Evolutionary conservation across 2,888 invertebrate species (phyloP), one percentile per base, ranked within the genome.

Genomic region (Girardia tigrina): DNA sequence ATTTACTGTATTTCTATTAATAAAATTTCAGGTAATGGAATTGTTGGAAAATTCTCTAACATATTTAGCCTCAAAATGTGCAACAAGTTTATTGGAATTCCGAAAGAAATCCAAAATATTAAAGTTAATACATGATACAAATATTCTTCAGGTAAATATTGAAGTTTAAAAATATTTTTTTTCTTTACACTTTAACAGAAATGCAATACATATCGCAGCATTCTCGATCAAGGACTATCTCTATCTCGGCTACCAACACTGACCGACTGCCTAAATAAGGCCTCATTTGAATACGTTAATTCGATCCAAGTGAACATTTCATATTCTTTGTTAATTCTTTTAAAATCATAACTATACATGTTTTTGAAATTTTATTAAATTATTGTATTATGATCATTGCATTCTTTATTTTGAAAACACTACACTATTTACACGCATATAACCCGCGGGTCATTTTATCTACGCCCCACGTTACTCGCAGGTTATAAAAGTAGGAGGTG

Each of bases 41-140:
- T n/a, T 56, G n/a, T 8, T 56, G n/a, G 56, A 56, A 56, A 56
- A 56, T 16, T n/a, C 56, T 56, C n/a, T 56, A 23, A 56, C 56
- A 56, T 56, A 56, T 56, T 56, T 56, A 23, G 56, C 56, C n/a
- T 56, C 56, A 56, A 56, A n/a, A n/a, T 56, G 56, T n/a, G 56
- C 56, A 6, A 56, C 56, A 12, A 4, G n/a, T 56, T 56, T 56
- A n/a, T 56, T 56, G 56, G 56, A 56, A 56, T 56, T 56, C n/a
- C 56, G 56, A 8, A 16, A 56, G 56, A 56, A 56, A 56, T 56
- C 56, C 4, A 56, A 56, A 56, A n/a, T 16, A 6, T 6, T 56
- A 4, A 56, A 56, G 23, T 56, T 56, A 16, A 20, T 56, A 56
- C 56, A 56, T n/a, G 56, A 56, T 20, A 56, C 56, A 6, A 56